Conservation (phyloP, 2,113 vertebrate genomes). For the human region DNA sequence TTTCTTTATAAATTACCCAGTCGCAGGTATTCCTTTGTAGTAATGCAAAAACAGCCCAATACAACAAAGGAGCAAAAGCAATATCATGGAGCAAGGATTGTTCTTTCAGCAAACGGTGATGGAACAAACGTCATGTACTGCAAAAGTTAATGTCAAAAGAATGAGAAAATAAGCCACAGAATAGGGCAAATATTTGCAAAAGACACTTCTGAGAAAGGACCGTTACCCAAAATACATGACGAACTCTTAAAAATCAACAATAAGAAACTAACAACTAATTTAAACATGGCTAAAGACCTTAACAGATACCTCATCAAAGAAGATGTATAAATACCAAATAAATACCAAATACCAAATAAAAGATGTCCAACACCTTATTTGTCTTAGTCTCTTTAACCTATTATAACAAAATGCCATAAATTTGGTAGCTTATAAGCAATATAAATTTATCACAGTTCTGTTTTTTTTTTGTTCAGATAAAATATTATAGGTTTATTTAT, state of each 20-base stretch:
- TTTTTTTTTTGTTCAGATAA: too few species aligned
- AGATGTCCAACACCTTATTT: background rate
- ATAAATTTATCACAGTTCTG: background rate
- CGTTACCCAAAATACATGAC: background rate
- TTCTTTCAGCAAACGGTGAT: background rate
- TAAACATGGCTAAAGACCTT: background rate
- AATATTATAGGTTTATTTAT: too few species aligned
- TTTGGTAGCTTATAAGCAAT: background rate
- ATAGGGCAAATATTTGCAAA: background rate
- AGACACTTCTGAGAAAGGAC: background rate
- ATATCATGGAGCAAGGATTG: background rate
- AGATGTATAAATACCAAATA: background rate
- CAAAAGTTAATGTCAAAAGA: background rate
- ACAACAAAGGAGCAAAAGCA: background rate
- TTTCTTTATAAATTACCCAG: too few species aligned
- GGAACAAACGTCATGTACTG: background rate
- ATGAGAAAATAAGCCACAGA: background rate
- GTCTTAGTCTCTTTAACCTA: background rate
- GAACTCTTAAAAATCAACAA: background rate
- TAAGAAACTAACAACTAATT: background rate
- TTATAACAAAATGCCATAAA: background rate
- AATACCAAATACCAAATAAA: background rate
- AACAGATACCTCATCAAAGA: background rate
- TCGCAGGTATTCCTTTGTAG: too few species aligned
- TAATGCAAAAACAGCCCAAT: too few species aligned